These are phyloP conservation scores for Pimpla rufipes DNA, from an alignment of 2,888 invertebrate species.

Conservation along the genomic window DNA sequence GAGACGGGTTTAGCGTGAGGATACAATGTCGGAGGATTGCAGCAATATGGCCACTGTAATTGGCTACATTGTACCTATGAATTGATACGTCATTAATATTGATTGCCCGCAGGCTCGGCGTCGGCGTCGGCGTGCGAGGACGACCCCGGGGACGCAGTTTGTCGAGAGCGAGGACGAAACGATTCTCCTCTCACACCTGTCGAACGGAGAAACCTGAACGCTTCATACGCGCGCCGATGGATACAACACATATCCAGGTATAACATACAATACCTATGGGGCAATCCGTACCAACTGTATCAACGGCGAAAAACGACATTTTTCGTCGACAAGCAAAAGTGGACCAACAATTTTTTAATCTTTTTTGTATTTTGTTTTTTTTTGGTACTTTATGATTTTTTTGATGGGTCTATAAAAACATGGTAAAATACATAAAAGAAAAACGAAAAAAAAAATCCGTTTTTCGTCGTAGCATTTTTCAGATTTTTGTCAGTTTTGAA, in stretches of 20 bases:
- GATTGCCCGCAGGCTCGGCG: conserved; percentile 76
- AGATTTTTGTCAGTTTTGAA: no score
- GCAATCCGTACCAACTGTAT: no score
- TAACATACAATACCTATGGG: not conserved
- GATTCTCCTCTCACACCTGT: conserved; percentile 41
- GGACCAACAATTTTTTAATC: no score
- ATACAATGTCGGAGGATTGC: conserved; percentile 41
- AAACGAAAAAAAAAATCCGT: no score
- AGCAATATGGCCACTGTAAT: conserved; percentile 76
- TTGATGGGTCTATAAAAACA: no score
- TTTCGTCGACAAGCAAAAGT: no score
- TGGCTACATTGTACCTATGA: conserved; percentile 80
- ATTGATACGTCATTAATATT: conserved; percentile 83
- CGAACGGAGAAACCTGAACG: conserved; percentile 19
- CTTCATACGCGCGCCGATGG: no score
- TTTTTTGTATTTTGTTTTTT: no score
- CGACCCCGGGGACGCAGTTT: conserved; percentile 51
- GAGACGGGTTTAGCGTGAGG: conserved; percentile 45
- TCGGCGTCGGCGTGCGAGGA: conserved; percentile 72
- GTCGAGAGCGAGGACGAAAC: conserved; percentile 48
- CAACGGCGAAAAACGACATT: no score
- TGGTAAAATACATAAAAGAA: no score
- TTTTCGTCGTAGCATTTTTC: no score
- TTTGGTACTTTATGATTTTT: no score
- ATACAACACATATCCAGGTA: not conserved